phyloP scores from a whole-genome alignment of 2,113 vertebrate species.

The Tympanuchus pallidicinctus region DNA sequence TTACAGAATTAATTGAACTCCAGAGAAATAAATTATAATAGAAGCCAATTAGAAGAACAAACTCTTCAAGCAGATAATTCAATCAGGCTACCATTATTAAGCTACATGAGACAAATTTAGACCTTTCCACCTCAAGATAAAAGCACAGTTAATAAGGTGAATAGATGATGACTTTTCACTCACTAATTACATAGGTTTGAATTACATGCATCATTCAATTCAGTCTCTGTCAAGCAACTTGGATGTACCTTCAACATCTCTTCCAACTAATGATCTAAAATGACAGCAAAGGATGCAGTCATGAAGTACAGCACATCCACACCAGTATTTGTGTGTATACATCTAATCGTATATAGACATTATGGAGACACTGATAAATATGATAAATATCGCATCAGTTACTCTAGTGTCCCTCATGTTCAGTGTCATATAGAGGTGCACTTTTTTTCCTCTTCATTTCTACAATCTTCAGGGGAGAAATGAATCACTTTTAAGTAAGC shows the following conservation, averaged over 20 bases:
- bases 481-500: neutral
- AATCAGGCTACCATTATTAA: neutral
- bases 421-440: neutral
- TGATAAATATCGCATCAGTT: neutral
- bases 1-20: neutral
- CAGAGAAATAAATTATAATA: neutral
- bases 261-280: neutral
- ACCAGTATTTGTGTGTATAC: neutral
- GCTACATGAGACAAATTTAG: neutral
- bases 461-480: neutral
- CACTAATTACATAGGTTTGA: neutral
- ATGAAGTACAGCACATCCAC: neutral
- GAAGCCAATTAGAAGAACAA: constrained; percentile 5
- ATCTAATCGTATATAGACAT: neutral
- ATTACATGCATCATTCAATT: neutral
- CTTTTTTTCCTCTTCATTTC: neutral
- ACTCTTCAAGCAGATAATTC: neutral
- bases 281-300: neutral
- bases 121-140: neutral
- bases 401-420: neutral
- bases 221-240: neutral
- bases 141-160: neutral
- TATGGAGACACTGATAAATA: neutral
- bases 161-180: neutral
- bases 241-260: neutral